phyloP scores from a whole-genome alignment of 1,140 invertebrate species.

The Cyphomyrmex costatus region DNA sequence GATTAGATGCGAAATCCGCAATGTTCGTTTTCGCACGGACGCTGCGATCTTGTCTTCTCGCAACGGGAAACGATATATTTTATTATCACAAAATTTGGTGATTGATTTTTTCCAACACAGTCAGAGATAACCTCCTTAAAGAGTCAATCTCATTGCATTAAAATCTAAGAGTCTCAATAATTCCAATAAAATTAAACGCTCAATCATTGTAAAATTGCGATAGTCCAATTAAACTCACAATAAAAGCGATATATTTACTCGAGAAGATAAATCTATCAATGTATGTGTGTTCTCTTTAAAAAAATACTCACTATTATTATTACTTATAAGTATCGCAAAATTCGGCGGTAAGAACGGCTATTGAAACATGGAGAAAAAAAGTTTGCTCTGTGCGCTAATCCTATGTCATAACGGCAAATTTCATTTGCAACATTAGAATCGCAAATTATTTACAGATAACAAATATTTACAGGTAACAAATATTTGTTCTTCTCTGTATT shows the following conservation, averaged over 20 bases:
- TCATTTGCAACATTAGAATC: too few relatives aligned
- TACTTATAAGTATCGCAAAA: not conserved
- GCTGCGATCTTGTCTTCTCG: constrained; percentile 1
- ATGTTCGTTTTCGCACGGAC: constrained; percentile 6
- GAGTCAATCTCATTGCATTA: not conserved
- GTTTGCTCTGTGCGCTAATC: too few relatives aligned
- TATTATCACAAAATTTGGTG: not conserved
- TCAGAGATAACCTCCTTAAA: not conserved
- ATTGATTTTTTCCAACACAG: not conserved
- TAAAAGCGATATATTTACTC: not conserved
- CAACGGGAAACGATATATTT: not conserved
- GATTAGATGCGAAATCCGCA: not conserved
- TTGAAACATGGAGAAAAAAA: not conserved
- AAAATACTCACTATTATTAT: not conserved
- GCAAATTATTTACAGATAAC: too few relatives aligned
- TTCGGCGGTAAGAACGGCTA: not conserved
- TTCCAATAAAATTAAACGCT: not conserved
- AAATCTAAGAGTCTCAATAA: not conserved
- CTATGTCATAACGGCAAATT: too few relatives aligned
- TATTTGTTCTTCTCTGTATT: too few relatives aligned
- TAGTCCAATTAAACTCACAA: not conserved
- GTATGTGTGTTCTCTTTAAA: not conserved
- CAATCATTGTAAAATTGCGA: not conserved
- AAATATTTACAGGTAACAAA: too few relatives aligned
- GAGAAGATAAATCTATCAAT: not conserved